Percentiles rank a stretch among this genome's conserved stretches.
Conservation (phyloP, 2,797 vertebrate species). For the Intellagama lesueurii region DNA sequence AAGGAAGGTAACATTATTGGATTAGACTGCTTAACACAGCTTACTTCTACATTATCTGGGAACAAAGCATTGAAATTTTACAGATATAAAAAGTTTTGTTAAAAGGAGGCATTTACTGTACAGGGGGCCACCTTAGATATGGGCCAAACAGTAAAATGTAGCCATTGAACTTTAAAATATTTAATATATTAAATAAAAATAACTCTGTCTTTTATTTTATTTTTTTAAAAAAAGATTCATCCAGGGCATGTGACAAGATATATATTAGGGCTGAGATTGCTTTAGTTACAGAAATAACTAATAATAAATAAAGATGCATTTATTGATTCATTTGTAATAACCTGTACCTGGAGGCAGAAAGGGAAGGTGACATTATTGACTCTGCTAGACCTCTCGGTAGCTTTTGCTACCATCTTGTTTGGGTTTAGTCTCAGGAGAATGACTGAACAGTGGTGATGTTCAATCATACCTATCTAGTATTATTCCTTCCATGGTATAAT, state of each 20-base stretch:
- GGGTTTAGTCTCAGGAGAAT: background rate
- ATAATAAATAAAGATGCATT: background rate
- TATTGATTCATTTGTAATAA: too few species aligned
- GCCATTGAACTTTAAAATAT: constrained; percentile 33
- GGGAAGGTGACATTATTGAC: background rate
- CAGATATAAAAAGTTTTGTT: constrained; percentile 37
- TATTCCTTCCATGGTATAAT: too few species aligned
- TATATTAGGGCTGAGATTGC: background rate
- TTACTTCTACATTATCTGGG: constrained; percentile 39
- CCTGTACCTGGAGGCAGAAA: too few species aligned
- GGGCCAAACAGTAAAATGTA: constrained; percentile 21
- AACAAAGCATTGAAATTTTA: constrained; percentile 30
- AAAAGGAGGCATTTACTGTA: constrained; percentile 32
- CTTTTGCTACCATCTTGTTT: background rate
- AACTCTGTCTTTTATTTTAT: background rate
- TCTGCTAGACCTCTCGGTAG: background rate
- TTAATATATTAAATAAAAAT: constrained; percentile 9
- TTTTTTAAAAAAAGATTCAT: background rate
- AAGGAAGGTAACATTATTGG: constrained; percentile 41
- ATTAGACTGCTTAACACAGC: constrained; percentile 31
- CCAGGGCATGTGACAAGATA: background rate
- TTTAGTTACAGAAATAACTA: background rate
- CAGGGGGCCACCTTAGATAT: constrained; percentile 7
- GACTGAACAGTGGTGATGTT: background rate
- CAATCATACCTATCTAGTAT: background rate